Evolutionary conservation across 2,797 vertebrate species (phyloP).

Genomic region (Oreonectes daqikongensis): DNA sequence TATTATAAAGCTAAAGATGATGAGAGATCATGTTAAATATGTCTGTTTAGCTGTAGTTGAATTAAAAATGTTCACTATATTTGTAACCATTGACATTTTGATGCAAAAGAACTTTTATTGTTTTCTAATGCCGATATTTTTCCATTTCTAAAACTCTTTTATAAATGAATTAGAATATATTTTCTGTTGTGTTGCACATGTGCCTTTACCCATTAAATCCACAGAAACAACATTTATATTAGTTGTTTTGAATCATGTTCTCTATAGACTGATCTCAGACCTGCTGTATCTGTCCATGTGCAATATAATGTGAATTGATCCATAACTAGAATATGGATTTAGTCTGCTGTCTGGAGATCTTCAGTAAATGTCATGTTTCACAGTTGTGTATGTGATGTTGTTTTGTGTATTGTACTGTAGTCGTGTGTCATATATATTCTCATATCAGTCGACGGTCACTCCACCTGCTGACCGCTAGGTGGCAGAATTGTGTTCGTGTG

Average conservation of each 20-base stretch:
- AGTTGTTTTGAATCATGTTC: neutral
- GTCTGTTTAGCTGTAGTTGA: neutral
- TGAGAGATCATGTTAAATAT: neutral
- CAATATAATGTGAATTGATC: slow-evolving; percentile 24
- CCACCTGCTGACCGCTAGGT: neutral
- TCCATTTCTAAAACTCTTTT: slow-evolving; percentile 15
- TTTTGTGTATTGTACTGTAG: neutral
- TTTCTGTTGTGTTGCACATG: slow-evolving; percentile 40
- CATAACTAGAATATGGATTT: neutral
- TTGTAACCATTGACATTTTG: too few relatives aligned
- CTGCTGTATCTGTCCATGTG: slow-evolving; percentile 26
- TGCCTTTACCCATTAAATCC: slow-evolving; percentile 48
- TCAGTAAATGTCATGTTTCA: neutral
- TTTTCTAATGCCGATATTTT: neutral
- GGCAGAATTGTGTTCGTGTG: slow-evolving; percentile 14
- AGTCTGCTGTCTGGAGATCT: slow-evolving; percentile 5
- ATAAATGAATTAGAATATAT: neutral
- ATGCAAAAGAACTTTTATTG: neutral
- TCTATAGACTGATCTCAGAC: neutral
- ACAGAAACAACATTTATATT: too few relatives aligned
- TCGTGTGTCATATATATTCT: neutral
- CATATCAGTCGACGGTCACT: neutral
- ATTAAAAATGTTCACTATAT: too few relatives aligned
- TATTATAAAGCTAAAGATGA: too few relatives aligned
- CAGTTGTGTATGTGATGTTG: neutral